phyloP scores from a whole-genome alignment of 2,888 invertebrate genomes.

The Erebia aethiops region DNA sequence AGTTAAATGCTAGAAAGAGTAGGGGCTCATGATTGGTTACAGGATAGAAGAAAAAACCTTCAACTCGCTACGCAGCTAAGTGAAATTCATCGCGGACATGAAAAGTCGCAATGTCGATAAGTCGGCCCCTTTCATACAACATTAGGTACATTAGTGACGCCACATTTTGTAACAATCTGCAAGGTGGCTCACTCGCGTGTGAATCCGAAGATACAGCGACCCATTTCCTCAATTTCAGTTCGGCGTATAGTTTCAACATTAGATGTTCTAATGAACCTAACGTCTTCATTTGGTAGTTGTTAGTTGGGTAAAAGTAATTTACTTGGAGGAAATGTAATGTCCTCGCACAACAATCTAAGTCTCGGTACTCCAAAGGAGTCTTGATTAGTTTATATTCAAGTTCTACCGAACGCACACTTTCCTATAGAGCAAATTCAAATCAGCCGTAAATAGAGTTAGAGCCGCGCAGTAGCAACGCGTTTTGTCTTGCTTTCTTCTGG shows the following conservation, averaged over 20 bases:
- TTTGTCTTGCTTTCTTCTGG: too few species aligned
- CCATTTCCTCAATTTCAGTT: slow-evolving; percentile 67
- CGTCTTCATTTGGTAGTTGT: background rate
- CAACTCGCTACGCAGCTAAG: background rate
- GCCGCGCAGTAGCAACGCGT: too few species aligned
- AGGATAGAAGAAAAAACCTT: background rate
- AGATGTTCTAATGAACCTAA: slow-evolving; percentile 27
- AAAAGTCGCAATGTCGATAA: slow-evolving; percentile 71
- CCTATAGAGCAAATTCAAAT: too few species aligned
- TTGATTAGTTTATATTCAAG: too few species aligned
- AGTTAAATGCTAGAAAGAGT: background rate
- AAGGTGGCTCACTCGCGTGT: slow-evolving; percentile 73
- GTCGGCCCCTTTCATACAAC: slow-evolving; percentile 80
- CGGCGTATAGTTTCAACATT: slow-evolving; percentile 35
- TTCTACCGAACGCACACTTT: too few species aligned
- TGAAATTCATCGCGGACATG: slow-evolving; percentile 48
- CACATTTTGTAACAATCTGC: slow-evolving; percentile 82
- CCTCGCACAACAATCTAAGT: too few species aligned
- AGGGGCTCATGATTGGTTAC: background rate
- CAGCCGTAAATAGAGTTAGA: too few species aligned
- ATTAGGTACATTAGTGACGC: slow-evolving; percentile 81
- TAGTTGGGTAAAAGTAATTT: slow-evolving; percentile 7
- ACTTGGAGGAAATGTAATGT: background rate
- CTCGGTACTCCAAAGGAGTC: too few species aligned
- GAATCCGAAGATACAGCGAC: slow-evolving; percentile 82